Conservation (phyloP, 2,113 vertebrate genomes). For the Ancistrus triradiatus region DNA sequence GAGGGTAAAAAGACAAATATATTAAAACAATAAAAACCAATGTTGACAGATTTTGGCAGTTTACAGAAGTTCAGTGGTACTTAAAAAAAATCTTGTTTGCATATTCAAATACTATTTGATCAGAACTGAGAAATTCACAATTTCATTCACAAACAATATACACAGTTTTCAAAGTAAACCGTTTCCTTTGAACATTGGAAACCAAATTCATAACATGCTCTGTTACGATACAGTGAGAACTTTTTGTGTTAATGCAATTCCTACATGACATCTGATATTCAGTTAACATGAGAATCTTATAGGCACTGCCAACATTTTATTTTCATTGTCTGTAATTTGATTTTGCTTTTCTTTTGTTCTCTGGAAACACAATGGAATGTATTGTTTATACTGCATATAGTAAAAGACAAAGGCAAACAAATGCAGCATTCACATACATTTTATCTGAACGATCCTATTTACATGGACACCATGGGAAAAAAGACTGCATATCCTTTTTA, state of each 20-base stretch:
- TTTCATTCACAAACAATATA: no score
- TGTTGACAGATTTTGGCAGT: no score
- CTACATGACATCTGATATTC: conserved; percentile 15
- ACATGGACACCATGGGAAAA: background rate
- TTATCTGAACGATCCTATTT: conserved; percentile 12
- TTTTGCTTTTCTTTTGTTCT: background rate
- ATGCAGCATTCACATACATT: conserved; percentile 13
- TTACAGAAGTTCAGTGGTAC: no score
- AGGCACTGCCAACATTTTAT: conserved; percentile 20
- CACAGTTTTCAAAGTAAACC: no score
- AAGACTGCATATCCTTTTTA: conserved; percentile 13
- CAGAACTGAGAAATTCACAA: no score
- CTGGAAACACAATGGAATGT: background rate
- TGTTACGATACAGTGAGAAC: no score
- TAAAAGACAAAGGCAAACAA: background rate
- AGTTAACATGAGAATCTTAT: background rate
- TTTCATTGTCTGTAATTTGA: background rate
- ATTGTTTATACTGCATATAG: conserved; percentile 11
- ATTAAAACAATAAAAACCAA: no score
- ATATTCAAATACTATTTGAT: no score
- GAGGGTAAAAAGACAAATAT: no score
- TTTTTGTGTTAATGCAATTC: conserved; percentile 13
- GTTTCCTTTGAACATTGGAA: no score
- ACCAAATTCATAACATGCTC: no score
- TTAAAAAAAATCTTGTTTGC: no score